phyloP scores from a whole-genome alignment of 92 coral and sea anemone genomes.

The Siderastrea siderea region DNA sequence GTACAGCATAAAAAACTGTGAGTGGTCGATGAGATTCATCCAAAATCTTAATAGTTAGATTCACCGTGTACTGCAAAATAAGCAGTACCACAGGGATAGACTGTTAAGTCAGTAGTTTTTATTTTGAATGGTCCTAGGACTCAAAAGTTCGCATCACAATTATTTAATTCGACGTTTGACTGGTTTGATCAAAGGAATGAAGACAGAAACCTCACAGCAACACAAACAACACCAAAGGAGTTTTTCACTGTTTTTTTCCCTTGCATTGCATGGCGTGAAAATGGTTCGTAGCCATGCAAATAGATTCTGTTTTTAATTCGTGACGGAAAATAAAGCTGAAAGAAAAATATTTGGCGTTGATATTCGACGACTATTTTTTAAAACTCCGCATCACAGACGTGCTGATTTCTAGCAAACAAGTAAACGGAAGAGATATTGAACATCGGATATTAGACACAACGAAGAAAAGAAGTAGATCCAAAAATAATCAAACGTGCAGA shows the following conservation, averaged over 20 bases:
- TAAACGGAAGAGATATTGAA: not conserved
- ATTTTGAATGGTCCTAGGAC: not conserved
- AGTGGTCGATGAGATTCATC: not conserved
- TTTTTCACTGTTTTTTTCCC: no score
- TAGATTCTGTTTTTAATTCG: not conserved
- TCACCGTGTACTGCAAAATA: not conserved
- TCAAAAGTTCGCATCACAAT: not conserved
- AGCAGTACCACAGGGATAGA: not conserved
- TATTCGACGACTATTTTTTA: not conserved
- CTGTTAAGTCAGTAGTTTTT: not conserved
- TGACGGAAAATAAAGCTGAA: slow-evolving; percentile 27
- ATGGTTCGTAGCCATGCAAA: not conserved
- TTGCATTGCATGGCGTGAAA: not conserved
- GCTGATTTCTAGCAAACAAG: not conserved
- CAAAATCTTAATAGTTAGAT: not conserved
- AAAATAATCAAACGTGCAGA: not conserved
- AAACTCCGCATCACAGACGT: not conserved
- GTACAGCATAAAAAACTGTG: no score
- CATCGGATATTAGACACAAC: not conserved
- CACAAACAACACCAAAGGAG: no score
- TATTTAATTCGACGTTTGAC: not conserved
- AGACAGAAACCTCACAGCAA: no score
- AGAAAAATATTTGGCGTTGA: slow-evolving; percentile 43
- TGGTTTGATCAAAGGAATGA: no score
- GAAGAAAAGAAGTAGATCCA: slow-evolving; percentile 5